phyloP scores from a whole-genome alignment of 2,797 vertebrate species.

The Hydrolagus colliei region DNA sequence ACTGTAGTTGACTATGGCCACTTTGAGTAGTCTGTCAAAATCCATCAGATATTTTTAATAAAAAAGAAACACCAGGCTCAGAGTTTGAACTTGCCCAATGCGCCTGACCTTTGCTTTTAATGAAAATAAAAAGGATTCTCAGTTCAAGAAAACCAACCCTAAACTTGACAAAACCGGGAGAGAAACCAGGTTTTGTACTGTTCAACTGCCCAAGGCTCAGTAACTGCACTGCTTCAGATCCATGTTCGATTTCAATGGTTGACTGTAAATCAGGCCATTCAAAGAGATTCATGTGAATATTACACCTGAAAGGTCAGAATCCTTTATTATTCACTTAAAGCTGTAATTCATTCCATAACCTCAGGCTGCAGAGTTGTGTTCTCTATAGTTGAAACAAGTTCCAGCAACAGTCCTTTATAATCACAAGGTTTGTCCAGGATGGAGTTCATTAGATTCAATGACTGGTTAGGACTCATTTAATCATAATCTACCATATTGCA shows the following conservation, averaged over 20 bases:
- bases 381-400: neutral
- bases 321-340: neutral
- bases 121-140: neutral
- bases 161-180: neutral
- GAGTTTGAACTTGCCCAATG: neutral
- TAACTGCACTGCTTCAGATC: neutral
- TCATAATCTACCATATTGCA: too few relatives aligned
- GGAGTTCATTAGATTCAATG: too few relatives aligned
- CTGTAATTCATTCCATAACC: neutral
- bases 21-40: neutral
- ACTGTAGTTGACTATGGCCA: too few relatives aligned
- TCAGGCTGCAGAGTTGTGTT: neutral
- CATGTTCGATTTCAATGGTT: slow-evolving; percentile 10
- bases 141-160: neutral
- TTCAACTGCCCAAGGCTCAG: neutral
- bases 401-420: neutral
- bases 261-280: neutral
- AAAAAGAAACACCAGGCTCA: neutral
- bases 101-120: neutral
- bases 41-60: neutral
- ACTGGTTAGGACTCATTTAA: too few relatives aligned
- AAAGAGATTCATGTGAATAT: neutral
- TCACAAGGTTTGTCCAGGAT: too few relatives aligned
- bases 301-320: neutral
- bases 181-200: neutral